Evolutionary conservation across 1,140 invertebrate species (phyloP), one percentile per base, ranked within the genome.

Genomic region (Prorops nasuta): DNA sequence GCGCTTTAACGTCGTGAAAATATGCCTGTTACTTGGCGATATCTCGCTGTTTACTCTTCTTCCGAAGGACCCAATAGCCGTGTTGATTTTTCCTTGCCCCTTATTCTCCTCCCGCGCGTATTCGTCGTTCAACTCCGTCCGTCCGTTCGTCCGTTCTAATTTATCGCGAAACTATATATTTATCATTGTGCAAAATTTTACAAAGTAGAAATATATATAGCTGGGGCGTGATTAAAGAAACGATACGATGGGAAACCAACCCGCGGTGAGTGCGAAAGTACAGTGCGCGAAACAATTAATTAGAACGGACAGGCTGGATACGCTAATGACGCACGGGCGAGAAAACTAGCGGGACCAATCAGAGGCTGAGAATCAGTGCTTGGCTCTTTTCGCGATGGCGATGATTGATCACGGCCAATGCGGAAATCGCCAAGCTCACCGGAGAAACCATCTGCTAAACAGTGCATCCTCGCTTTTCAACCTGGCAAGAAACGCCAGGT

Each of bases 241-340:
- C n/a, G n/a, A n/a, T n/a, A n/a, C n/a, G n/a, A n/a, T n/a, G n/a
- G n/a, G n/a, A n/a, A n/a, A n/a, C n/a, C n/a, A n/a, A n/a, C n/a
- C n/a, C n/a, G n/a, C n/a, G n/a, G n/a, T n/a, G 4, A 28, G 24
- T 10, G 24, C 24, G 24, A 6, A 28, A 28, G 10, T 6, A 10
- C 24, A 28, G 10, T 10, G 56, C 58, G 58, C 44, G 19, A 20
- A 41, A 62, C 54, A 61, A 61, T 62, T 62, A 62, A 62, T 62
- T 61, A 62, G 58, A 60, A 44, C 54, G 60, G 49, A 48, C 54
- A 60, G 58, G 53, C 57, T 42, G 38, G 54, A 56, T 57, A 54
- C 54, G 45, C 58, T 62, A 62, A 62, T 61, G 60, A 58, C 54
- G 54, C 58, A 58, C 57, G 60, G 59, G 61, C 53, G 60, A 57